Percentiles rank a stretch among this genome's conserved stretches.
Conservation (phyloP, 2,113 vertebrate genomes). For the Dipodomys ordii region DNA sequence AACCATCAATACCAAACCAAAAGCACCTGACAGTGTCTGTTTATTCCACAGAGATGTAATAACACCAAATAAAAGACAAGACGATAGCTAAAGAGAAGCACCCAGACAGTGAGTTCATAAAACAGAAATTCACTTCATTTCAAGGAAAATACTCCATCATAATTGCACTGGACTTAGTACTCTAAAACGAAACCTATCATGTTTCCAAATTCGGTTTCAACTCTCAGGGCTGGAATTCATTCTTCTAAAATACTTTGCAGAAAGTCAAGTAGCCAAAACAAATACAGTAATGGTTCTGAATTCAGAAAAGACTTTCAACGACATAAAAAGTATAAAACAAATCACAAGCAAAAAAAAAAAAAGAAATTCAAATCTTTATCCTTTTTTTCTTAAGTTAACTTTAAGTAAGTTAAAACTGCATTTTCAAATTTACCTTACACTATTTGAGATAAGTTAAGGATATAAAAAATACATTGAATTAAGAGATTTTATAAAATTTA, state of each 20-base stretch:
- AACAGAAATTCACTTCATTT: conserved; percentile 58
- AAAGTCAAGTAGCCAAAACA: conserved; percentile 60
- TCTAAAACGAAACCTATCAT: conserved; percentile 36
- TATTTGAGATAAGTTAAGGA: background rate
- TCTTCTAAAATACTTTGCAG: conserved; percentile 14
- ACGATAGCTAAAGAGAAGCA: background rate
- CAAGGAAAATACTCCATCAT: conserved; percentile 58
- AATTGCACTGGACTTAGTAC: background rate
- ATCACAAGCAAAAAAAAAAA: background rate
- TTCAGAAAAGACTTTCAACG: conserved; percentile 23
- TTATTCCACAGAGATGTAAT: background rate
- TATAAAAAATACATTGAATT: background rate
- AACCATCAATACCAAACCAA: background rate
- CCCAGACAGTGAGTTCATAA: background rate
- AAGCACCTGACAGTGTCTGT: background rate
- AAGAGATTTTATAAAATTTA: too few relatives aligned
- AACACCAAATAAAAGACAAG: background rate
- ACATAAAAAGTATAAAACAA: conserved; percentile 22
- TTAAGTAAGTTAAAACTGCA: conserved; percentile 11
- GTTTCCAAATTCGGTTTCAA: conserved; percentile 48
- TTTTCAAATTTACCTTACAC: background rate
- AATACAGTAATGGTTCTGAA: background rate
- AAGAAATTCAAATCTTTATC: background rate
- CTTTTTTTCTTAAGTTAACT: background rate
- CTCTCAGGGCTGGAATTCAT: background rate